Evolutionary conservation across 2,797 vertebrate genomes (phyloP).

Genomic region (Cirrhinus mrigala): DNA sequence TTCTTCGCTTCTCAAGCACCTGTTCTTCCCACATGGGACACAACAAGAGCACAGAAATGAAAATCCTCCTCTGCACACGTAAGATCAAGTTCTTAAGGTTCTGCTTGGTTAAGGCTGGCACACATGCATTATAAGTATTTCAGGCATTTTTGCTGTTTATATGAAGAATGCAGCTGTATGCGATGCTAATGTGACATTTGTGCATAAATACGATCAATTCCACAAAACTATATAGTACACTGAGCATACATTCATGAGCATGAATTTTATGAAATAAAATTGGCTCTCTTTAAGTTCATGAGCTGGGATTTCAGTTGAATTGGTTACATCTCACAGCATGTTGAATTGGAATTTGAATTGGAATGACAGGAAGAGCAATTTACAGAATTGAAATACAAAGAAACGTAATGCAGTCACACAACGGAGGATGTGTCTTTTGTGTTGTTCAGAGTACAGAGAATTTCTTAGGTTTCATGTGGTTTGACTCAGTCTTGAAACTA

Average conservation of each 20-base stretch:
- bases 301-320: neutral
- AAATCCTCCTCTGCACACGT: constrained; percentile 19
- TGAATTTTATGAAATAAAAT: constrained; percentile 4
- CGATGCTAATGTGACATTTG: constrained; percentile 23
- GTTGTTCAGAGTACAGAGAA: neutral
- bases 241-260: neutral
- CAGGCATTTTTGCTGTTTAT: neutral
- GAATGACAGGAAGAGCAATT: neutral
- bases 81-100: constrained; percentile 28
- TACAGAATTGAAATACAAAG: neutral
- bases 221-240: neutral
- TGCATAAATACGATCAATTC: neutral
- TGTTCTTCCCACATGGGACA: constrained; percentile 45
- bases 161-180: neutral
- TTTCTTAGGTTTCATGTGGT: neutral
- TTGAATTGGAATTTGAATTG: neutral
- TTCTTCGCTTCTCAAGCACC: constrained; percentile 33
- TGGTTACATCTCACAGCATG: neutral
- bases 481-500: neutral
- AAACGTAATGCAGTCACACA: neutral
- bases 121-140: neutral
- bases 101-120: constrained; percentile 26
- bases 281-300: neutral
- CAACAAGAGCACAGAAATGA: constrained; percentile 32
- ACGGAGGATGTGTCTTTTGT: neutral